A percentile compares a stretch with the other conserved stretches of the same genome.
phyloP scores from a whole-genome alignment of 1,140 invertebrate species.

The Tetramorium simillimum region DNA sequence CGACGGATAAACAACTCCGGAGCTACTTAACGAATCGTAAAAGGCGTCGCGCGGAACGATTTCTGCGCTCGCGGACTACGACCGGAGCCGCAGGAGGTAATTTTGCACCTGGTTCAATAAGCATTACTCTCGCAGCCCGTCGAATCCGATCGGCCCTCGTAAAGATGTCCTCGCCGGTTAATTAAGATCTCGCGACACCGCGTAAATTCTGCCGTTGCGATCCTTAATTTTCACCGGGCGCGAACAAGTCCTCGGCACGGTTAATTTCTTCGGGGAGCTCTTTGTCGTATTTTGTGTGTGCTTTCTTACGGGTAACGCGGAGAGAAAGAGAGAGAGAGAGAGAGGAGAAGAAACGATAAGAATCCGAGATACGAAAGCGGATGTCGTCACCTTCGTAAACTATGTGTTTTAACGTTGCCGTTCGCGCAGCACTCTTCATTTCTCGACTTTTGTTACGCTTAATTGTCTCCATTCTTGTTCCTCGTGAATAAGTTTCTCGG shows the following conservation, averaged over 20 bases:
- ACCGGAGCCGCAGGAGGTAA: slow-evolving; percentile 68
- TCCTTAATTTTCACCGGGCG: neutral
- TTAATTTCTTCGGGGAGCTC: slow-evolving; percentile 12
- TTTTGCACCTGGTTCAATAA: slow-evolving; percentile 78
- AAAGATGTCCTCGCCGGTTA: slow-evolving; percentile 70
- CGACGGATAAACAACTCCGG: slow-evolving; percentile 22
- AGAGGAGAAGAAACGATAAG: neutral
- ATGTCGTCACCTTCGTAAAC: slow-evolving; percentile 40
- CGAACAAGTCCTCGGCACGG: neutral
- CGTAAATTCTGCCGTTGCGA: neutral
- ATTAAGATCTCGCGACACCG: slow-evolving; percentile 38
- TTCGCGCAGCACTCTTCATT: slow-evolving; percentile 9
- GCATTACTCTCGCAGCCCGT: slow-evolving; percentile 77
- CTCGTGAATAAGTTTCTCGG: neutral
- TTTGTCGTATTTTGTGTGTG: slow-evolving; percentile 10
- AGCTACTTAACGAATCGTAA: slow-evolving; percentile 38
- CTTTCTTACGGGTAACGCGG: neutral
- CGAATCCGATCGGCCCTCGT: slow-evolving; percentile 75
- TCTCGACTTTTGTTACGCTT: slow-evolving; percentile 14
- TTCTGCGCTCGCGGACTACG: neutral
- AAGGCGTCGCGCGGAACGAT: slow-evolving; percentile 24
- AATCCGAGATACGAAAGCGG: neutral
- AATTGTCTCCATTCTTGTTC: slow-evolving; percentile 25
- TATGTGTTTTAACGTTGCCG: slow-evolving; percentile 5
- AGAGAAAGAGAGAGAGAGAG: neutral